Percentiles rank a stretch among this genome's conserved stretches.
Evolutionary conservation across 2,888 invertebrate genomes (phyloP).

Genomic region (Drosophila mercatorum): DNA sequence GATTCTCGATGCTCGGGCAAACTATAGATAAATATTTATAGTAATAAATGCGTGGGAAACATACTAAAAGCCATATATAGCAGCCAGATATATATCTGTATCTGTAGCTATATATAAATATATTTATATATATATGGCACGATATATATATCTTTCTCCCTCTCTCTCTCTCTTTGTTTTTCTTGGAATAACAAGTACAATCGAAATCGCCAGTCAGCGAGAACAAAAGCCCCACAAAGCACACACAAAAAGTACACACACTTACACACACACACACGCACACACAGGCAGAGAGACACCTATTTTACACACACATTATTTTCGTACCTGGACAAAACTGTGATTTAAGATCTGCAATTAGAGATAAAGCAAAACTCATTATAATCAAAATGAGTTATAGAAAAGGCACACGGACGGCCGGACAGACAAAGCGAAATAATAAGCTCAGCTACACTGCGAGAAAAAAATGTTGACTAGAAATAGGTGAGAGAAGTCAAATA

Average conservation of each 20-base stretch:
- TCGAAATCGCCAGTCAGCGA: conserved; percentile 57
- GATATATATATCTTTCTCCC: neutral
- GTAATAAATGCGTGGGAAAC: conserved; percentile 75
- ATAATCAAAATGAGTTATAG: conserved; percentile 74
- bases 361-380: conserved; percentile 72
- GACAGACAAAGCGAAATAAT: neutral
- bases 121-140: neutral
- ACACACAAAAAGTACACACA: conserved; percentile 17
- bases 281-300: neutral
- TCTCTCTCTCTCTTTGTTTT: conserved; percentile 3
- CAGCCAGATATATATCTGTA: neutral
- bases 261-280: conserved; percentile 10
- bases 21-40: conserved; percentile 63
- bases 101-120: neutral
- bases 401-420: conserved; percentile 13
- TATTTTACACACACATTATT: conserved; percentile 21
- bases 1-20: conserved; percentile 24
- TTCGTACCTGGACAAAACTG: conserved; percentile 39
- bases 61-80: conserved; percentile 38
- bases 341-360: conserved; percentile 68
- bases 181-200: conserved; percentile 21
- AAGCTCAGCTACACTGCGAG: neutral
- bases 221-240: conserved; percentile 33
- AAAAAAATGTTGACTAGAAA: neutral
- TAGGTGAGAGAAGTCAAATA: too few relatives aligned